These are phyloP conservation scores for Chironomus riparius DNA, from an alignment of 2,888 invertebrate genomes.

Conservation along the genomic window DNA sequence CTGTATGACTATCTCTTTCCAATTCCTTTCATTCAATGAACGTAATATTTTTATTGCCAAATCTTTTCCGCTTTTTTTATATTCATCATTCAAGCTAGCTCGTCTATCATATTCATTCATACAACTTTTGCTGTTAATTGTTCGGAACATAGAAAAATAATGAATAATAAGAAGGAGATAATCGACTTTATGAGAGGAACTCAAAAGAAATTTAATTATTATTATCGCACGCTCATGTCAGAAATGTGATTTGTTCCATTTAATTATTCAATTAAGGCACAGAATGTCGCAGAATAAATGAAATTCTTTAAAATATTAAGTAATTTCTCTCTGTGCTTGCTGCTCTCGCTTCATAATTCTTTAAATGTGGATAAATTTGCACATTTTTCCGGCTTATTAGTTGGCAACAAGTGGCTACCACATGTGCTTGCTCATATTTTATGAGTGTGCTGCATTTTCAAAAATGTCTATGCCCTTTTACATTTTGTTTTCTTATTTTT, in stretches of 20 bases:
- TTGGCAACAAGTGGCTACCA: conserved; percentile 4
- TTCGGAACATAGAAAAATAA: too few relatives aligned
- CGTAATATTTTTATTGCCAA: neutral
- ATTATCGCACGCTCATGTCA: neutral
- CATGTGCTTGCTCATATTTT: neutral
- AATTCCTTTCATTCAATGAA: neutral
- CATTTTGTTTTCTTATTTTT: neutral
- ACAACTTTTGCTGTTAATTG: too few relatives aligned
- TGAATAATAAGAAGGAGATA: too few relatives aligned
- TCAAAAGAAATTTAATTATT: neutral
- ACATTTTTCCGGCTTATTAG: neutral
- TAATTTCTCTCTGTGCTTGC: neutral
- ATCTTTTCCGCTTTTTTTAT: neutral
- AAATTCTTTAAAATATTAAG: neutral
- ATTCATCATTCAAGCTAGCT: too few relatives aligned
- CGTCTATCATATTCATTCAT: too few relatives aligned
- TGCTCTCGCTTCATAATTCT: neutral
- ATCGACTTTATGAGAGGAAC: too few relatives aligned
- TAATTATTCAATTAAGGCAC: neutral
- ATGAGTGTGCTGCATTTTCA: neutral
- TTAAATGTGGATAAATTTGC: neutral
- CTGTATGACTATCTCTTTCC: neutral
- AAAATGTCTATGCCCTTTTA: neutral
- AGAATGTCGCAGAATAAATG: neutral
- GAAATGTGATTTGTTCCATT: neutral